Base-by-base conservation (phyloP, 1,140 invertebrate genomes). In the Drosophila athabasca region DNA sequence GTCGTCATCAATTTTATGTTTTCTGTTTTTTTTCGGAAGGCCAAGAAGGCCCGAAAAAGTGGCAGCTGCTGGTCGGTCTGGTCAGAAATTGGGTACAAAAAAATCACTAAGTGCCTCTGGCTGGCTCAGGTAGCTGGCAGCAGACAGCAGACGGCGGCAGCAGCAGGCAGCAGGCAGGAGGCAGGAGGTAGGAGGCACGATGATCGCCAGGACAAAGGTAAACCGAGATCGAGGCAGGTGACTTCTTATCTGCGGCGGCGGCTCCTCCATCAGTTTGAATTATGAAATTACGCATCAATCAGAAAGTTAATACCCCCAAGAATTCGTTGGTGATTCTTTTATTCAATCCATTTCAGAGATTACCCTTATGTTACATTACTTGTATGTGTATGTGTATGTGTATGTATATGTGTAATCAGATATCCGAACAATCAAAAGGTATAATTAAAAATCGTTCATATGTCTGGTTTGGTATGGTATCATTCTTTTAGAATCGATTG, bases 1-100 rank as follows among this genome's bases (percentile, higher is more conserved):
- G 88, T 90, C 88, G 78, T 90, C 83, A 90, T 89, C 83, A 88
- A 90, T 90, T 90, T 74, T 72, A 19, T 80, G 67, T 52, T 55
- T 35, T 35, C 11, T 35, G 50, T 24, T 24, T 24, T 24, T 35
- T 58, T 45, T 49, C 48, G 9, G 26, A 43, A 61, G 24, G 31
- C n/a, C 39, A 29, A 19, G 17, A 19, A 19, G 51, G 6, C 67
- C 55, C 51, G 26, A 13, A 68, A 54, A 46, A 46, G 79, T 59
- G 76, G 83, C 83, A 87, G 83, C 83, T 87, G 67, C 22, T 69
- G 58, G 54, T 76, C 66, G 58, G 54, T 76, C 66, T 61, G 78
- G 69, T 52, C 74, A 60, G 4, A 24, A 59, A 17, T 13, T 4
- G 49, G 22, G 17, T 19, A 19, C 0, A 7, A 44, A 45, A n/a